Conservation (phyloP, 2,888 invertebrate genomes). For the Leptinotarsa haldemani region DNA sequence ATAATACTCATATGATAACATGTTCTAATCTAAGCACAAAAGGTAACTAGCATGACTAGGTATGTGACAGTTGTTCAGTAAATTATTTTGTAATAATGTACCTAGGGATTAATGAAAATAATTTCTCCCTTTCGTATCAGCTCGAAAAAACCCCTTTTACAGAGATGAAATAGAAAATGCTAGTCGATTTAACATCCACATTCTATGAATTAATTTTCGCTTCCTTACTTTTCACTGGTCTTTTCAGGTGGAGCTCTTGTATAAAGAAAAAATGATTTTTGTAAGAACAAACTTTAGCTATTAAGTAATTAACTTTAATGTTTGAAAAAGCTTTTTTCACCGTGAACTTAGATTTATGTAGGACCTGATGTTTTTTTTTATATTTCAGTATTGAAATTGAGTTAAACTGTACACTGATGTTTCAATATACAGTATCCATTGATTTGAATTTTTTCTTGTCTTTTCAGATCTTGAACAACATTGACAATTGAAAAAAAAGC, state of each 20-base stretch:
- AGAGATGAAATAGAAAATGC: no score
- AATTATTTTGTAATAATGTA: no score
- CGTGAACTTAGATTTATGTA: background rate
- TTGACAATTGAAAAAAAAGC: no score
- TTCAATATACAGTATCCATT: constrained; percentile 12
- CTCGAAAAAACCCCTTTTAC: no score
- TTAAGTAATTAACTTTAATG: background rate
- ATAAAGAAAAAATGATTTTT: background rate
- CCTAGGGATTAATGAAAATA: no score
- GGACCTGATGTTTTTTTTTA: background rate
- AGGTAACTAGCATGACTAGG: no score
- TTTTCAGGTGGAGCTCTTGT: background rate
- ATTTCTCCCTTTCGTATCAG: no score
- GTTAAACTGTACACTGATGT: constrained; percentile 1
- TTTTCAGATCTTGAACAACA: background rate
- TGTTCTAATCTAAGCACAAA: no score
- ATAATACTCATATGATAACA: no score
- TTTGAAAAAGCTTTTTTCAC: background rate
- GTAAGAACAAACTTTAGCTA: background rate
- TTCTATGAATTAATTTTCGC: no score
- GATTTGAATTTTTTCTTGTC: background rate
- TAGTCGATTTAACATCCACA: no score
- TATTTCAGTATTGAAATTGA: constrained; percentile 1
- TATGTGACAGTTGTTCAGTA: no score
- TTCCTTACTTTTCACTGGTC: background rate